Evolutionary conservation across 2,797 vertebrate genomes (phyloP), one percentile per base, ranked within the genome.

Genomic region (Eulemur rubriventer): DNA sequence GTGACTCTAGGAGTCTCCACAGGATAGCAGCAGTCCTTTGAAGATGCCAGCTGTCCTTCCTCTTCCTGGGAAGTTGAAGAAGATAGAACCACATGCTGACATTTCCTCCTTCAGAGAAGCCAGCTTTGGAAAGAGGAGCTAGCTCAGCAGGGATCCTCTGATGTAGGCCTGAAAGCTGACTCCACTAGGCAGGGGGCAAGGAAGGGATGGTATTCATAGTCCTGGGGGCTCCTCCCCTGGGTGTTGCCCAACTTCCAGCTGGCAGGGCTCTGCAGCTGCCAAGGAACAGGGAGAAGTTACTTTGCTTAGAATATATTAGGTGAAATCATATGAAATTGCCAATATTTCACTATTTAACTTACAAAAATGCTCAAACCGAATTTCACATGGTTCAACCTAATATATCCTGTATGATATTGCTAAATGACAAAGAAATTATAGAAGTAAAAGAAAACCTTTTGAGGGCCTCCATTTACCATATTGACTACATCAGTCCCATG

Each of bases 31-130:
- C 13, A 12, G 4, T 46, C 46, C 75, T 96, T 78, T 96, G 84
- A 91, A 83, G 38, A 91, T n/a, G 69, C 78, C 92, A 93, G 46
- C 82, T 91, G 90, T 57, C 92, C 89, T 92, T 95, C 81, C 65
- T 41, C 3, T 43, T 35, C 63, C 80, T 33, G 41, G 50, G 72
- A 83, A 92, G 52, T n/a, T 85, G 50, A 69, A 88, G 55, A 20
- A 87, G 20, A 43, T 4, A 41, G 63, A 17, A 20, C 18, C 72
- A 70, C 80, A 55, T 0, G 84, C 85, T 61, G 69, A 80, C 18
- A 8, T n/a, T 69, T 33, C 82, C 48, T 69, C 35, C 84, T 48
- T 24, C 18, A 2, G 43, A 50, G 87, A 83, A 86, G 48, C 43
- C 91, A 81, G 65, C 89, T 79, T 61, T 70, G 24, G 35, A 55